Base-by-base conservation (phyloP, 2,888 invertebrate genomes). In the Erynnis tages region DNA sequence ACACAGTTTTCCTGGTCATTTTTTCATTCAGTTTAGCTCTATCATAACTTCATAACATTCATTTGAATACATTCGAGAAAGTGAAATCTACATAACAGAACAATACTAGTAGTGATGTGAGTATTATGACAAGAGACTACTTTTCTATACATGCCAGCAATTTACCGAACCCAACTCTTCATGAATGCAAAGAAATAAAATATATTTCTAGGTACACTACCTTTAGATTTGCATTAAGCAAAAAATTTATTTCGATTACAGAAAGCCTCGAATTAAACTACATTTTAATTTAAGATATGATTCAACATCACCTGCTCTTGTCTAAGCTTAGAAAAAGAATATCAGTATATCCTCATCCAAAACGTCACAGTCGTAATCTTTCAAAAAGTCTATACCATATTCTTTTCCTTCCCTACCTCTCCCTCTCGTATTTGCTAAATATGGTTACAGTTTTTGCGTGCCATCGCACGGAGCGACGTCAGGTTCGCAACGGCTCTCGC, bases 251-350 rank as follows among this genome's bases (percentile, higher is more conserved):
- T 56, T 61, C 55, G 57, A 62, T 60, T 59, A 66, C 57, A 55
- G 59, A 58, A 65, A 73, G 68, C 74, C 63, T 63, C 67, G 58
- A 67, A 69, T 72, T 67, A 69, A 62, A 73, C 81, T 81, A 82
- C 70, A 60, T 63, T 52, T 40, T 48, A n/a, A 32, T 54, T 73
- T 73, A 79, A 72, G 86, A 88, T 87, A 87, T 87, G 87, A 82
- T 84, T 80, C 66, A 60, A 69, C 80, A 86, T 86, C 86, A 87
- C 86, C 77, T 76, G 71, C 71, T 54, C 54, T 43, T 37, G 52
- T 23, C 37, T 37, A 37, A 44, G 52, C 44, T 52, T 37, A 17
- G 14, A 17, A 27, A 30, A 37, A 40, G 38, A 40, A 35, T 17
- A 34, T 41, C 21, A 14, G 27, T 16, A 35, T 13, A 29, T 27